These are phyloP conservation scores for Pinna nobilis DNA, from an alignment of 1,140 invertebrate genomes.

Conservation along the genomic window DNA sequence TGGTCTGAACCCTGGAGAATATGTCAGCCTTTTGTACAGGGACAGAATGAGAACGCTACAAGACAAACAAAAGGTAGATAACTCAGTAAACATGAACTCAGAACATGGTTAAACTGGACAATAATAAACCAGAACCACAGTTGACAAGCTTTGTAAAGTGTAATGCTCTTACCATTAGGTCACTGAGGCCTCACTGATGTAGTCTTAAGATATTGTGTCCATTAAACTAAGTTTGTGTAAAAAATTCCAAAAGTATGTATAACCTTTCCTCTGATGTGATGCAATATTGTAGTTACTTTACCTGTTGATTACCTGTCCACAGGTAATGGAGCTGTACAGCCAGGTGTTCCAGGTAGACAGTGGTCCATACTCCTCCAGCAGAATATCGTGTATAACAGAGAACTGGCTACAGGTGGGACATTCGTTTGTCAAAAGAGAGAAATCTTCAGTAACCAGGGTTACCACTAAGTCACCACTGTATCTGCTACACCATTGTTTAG, in stretches of 20 bases:
- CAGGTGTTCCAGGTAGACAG: slow-evolving; percentile 77
- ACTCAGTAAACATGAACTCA: background rate
- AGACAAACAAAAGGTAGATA: slow-evolving; percentile 82
- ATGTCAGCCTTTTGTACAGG: slow-evolving; percentile 85
- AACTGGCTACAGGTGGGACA: slow-evolving; percentile 72
- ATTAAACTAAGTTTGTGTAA: too few species aligned
- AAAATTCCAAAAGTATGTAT: too few species aligned
- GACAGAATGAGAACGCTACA: slow-evolving; percentile 85
- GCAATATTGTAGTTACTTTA: too few species aligned
- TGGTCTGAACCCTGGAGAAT: slow-evolving; percentile 79
- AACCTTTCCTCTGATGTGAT: too few species aligned
- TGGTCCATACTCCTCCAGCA: slow-evolving; percentile 43
- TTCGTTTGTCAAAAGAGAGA: slow-evolving; percentile 59
- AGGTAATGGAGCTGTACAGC: slow-evolving; percentile 80
- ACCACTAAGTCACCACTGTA: slow-evolving; percentile 26
- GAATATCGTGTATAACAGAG: slow-evolving; percentile 50
- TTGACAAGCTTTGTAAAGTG: too few species aligned
- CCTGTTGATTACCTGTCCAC: slow-evolving; percentile 49
- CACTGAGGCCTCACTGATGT: too few species aligned
- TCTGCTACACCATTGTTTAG: slow-evolving; percentile 65
- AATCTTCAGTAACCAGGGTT: background rate
- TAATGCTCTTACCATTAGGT: too few species aligned
- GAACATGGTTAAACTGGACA: background rate
- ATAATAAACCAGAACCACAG: background rate
- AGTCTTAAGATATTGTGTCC: too few species aligned